Percentiles rank a stretch among this genome's conserved stretches.
Evolutionary conservation across 2,888 invertebrate genomes (phyloP).

Genomic region (Volucella bombylans): DNA sequence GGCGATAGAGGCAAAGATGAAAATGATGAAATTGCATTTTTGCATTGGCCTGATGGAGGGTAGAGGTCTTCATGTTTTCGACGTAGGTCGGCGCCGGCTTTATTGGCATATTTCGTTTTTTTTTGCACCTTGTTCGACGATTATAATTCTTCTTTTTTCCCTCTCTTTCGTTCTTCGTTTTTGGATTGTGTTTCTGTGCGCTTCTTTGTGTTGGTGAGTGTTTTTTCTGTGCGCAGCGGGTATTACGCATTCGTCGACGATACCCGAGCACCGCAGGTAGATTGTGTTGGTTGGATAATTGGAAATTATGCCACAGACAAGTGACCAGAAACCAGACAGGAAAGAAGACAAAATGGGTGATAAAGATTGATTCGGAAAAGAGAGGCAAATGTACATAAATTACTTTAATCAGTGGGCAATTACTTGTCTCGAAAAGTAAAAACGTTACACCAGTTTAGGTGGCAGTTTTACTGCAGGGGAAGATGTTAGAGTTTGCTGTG

Average conservation of each 20-base stretch:
- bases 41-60: conserved; percentile 2
- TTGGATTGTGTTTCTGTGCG: conserved; percentile 6
- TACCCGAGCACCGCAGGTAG: conserved; percentile 11
- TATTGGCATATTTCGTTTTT: conserved; percentile 15
- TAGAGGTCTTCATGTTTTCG: background rate
- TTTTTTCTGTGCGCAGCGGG: conserved; percentile 3
- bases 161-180: background rate
- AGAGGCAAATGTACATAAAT: conserved; percentile 4
- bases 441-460: background rate
- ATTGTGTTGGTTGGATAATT: conserved; percentile 55
- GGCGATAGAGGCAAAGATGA: conserved; percentile 6
- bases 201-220: background rate
- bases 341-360: conserved; percentile 11
- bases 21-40: conserved; percentile 37
- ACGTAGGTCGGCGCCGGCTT: conserved; percentile 37
- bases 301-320: conserved; percentile 48
- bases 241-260: conserved; percentile 51
- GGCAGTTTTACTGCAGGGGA: background rate
- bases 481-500: background rate
- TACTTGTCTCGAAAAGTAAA: conserved; percentile 37
- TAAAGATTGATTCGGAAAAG: conserved; percentile 15
- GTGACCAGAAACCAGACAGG: conserved; percentile 1
- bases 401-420: conserved; percentile 31
- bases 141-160: background rate
- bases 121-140: background rate